These are phyloP conservation scores for Xyliphius kryptos DNA, from an alignment of 2,113 vertebrate species.

Conservation along the genomic window DNA sequence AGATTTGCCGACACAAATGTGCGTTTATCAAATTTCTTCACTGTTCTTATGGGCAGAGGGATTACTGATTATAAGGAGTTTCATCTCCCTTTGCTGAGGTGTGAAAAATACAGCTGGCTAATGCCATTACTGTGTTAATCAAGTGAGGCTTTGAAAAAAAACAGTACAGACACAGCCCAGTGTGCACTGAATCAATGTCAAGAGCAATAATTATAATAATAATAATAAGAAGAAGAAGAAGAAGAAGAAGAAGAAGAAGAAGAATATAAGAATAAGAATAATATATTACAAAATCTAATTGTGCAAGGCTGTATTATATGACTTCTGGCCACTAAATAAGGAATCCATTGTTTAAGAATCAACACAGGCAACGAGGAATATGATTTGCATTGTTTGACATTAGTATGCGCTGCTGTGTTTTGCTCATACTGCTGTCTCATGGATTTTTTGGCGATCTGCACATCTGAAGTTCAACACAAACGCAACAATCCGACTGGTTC, in stretches of 20 bases:
- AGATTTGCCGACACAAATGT: slow-evolving; percentile 25
- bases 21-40: slow-evolving; percentile 23
- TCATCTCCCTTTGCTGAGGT: slow-evolving; percentile 32
- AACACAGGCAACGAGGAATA: neutral
- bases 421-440: too few species aligned
- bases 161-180: neutral
- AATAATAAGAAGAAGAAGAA: too few species aligned
- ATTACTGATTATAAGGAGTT: slow-evolving; percentile 37
- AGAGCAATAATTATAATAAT: too few species aligned
- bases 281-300: too few species aligned
- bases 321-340: neutral
- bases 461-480: too few species aligned
- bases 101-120: slow-evolving; percentile 30
- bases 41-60: slow-evolving; percentile 9
- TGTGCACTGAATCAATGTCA: neutral
- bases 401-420: neutral
- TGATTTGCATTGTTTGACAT: neutral
- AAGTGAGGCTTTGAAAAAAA: slow-evolving; percentile 12
- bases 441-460: too few species aligned
- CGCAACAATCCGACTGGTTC: too few species aligned
- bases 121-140: slow-evolving; percentile 37
- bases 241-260: too few species aligned
- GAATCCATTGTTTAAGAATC: neutral
- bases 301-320: neutral
- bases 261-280: too few species aligned